phyloP scores from a whole-genome alignment of 1,140 invertebrate genomes.

The Belonocnema kinseyi region DNA sequence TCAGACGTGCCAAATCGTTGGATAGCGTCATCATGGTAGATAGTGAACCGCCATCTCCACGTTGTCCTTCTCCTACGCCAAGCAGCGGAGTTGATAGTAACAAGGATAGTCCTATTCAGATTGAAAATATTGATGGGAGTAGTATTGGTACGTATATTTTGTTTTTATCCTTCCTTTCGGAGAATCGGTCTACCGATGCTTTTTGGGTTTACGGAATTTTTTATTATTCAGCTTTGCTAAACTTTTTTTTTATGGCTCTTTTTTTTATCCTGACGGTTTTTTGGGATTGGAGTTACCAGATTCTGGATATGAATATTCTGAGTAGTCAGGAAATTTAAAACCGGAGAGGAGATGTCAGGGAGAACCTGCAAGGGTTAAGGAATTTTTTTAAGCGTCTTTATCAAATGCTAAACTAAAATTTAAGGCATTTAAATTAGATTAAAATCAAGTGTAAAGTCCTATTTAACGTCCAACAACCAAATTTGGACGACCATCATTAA shows the following conservation, averaged over 20 bases:
- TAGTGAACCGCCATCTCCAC: slow-evolving; percentile 75
- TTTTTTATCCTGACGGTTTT: too few species aligned
- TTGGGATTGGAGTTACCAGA: too few species aligned
- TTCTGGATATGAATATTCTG: too few species aligned
- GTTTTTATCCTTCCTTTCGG: slow-evolving; percentile 7
- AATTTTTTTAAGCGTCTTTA: too few species aligned
- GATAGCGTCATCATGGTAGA: slow-evolving; percentile 71
- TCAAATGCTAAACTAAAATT: too few species aligned
- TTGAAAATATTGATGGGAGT: slow-evolving; percentile 86
- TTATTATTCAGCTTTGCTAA: background rate
- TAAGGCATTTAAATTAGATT: too few species aligned
- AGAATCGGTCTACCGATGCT: background rate
- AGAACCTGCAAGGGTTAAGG: too few species aligned
- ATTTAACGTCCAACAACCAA: too few species aligned
- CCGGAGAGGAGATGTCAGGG: too few species aligned
- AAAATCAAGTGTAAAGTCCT: too few species aligned
- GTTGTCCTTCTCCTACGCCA: slow-evolving; percentile 91
- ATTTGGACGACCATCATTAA: too few species aligned
- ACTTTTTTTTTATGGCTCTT: background rate
- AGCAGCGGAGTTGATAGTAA: slow-evolving; percentile 92
- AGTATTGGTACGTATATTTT: slow-evolving; percentile 75
- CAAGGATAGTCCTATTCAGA: slow-evolving; percentile 94
- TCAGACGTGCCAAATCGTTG: slow-evolving; percentile 71
- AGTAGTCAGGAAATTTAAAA: too few species aligned
- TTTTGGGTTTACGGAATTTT: background rate